Evolutionary conservation across 2,113 vertebrate genomes (phyloP).

Genomic region (Gymnarchus niloticus): DNA sequence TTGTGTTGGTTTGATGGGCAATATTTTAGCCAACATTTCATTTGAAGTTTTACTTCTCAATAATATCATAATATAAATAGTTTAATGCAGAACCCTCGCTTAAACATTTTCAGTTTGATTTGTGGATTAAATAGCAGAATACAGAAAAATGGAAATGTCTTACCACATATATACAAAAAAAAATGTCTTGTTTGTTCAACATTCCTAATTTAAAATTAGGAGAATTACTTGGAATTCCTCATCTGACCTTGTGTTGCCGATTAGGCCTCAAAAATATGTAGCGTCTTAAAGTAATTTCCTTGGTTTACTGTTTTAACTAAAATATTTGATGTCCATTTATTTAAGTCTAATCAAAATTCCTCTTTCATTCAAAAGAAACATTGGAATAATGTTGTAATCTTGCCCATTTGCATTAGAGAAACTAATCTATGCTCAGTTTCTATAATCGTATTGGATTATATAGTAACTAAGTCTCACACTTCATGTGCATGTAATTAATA

Average conservation of each 20-base stretch:
- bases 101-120: not conserved
- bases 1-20: too few relatives aligned
- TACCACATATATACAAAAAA: not conserved
- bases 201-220: not conserved
- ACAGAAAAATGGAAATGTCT: not conserved
- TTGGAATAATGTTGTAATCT: conserved; percentile 60
- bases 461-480: not conserved
- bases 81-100: not conserved
- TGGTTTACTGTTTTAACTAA: conserved; percentile 49
- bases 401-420: conserved; percentile 59
- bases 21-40: not conserved
- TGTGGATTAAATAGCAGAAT: not conserved
- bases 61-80: not conserved
- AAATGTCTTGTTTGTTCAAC: not conserved
- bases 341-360: conserved; percentile 56
- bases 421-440: conserved; percentile 30
- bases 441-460: conserved; percentile 26
- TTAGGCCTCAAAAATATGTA: conserved; percentile 1
- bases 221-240: not conserved
- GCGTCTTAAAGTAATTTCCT: conserved; percentile 14
- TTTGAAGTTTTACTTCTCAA: not conserved
- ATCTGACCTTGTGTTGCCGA: not conserved
- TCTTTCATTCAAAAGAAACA: conserved; percentile 58
- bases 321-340: conserved; percentile 64
- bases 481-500: not conserved